phyloP scores from a whole-genome alignment of 2,113 vertebrate species.

The Genyomyrus donnyi region DNA sequence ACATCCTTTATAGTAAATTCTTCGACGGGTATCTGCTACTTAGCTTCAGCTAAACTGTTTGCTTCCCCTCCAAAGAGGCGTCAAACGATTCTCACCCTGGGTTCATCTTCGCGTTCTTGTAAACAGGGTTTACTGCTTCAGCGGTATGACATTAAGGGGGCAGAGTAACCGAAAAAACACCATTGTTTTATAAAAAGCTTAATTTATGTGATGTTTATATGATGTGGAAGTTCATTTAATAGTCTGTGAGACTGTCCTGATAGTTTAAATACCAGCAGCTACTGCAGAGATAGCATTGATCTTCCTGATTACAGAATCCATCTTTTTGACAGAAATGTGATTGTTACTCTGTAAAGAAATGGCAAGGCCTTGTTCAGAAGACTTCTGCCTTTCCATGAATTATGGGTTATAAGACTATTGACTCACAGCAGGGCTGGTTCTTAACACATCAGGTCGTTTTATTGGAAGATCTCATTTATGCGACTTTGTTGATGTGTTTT shows the following conservation, averaged over 20 bases:
- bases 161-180: background rate
- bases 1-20: background rate
- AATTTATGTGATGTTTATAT: background rate
- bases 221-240: background rate
- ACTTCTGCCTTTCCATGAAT: background rate
- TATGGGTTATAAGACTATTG: background rate
- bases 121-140: background rate
- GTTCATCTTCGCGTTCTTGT: background rate
- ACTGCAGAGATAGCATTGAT: background rate
- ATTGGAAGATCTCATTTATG: background rate
- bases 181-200: background rate
- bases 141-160: background rate
- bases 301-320: background rate
- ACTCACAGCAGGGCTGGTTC: background rate
- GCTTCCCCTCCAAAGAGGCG: background rate
- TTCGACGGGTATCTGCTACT: background rate
- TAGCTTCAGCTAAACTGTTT: background rate
- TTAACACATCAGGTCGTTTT: background rate
- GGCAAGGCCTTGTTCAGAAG: background rate
- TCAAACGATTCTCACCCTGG: background rate
- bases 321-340: constrained; percentile 2
- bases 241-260: background rate
- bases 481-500: background rate
- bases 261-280: constrained; percentile 6
- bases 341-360: background rate